These are phyloP conservation scores for Plecotus auritus DNA, from an alignment of 2,113 vertebrate species.

Conservation along the genomic window DNA sequence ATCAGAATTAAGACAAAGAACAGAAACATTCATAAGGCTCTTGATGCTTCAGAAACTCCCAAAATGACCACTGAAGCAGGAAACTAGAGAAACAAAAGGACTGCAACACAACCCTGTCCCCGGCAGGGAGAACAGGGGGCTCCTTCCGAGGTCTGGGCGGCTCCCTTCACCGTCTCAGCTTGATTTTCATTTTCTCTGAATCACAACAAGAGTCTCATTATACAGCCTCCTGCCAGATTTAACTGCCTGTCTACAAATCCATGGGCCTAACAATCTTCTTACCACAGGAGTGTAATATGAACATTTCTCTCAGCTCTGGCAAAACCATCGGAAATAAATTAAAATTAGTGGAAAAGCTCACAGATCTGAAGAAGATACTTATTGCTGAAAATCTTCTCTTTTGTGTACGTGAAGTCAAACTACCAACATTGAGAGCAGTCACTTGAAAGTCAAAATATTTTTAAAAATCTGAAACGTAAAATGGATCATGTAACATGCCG, in stretches of 20 bases:
- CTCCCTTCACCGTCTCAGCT: neutral
- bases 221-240: neutral
- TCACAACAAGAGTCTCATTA: neutral
- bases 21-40: neutral
- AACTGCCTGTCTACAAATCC: neutral
- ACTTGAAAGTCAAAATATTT: slow-evolving; percentile 5
- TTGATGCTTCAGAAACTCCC: neutral
- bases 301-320: neutral
- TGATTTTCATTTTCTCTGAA: neutral
- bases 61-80: neutral
- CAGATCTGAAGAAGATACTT: neutral
- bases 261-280: neutral
- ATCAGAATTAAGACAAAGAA: slow-evolving; percentile 2
- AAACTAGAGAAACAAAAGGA: neutral
- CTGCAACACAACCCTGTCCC: neutral
- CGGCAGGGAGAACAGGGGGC: neutral
- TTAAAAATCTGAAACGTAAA: neutral
- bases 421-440: neutral
- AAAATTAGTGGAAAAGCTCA: neutral
- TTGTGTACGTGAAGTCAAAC: neutral
- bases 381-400: neutral
- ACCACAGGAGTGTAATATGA: neutral
- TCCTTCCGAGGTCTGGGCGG: neutral
- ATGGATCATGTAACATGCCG: neutral
- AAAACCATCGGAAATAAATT: neutral